These are phyloP conservation scores for Gymnodraco acuticeps DNA, from an alignment of 2,797 vertebrate species.

Conservation along the genomic window DNA sequence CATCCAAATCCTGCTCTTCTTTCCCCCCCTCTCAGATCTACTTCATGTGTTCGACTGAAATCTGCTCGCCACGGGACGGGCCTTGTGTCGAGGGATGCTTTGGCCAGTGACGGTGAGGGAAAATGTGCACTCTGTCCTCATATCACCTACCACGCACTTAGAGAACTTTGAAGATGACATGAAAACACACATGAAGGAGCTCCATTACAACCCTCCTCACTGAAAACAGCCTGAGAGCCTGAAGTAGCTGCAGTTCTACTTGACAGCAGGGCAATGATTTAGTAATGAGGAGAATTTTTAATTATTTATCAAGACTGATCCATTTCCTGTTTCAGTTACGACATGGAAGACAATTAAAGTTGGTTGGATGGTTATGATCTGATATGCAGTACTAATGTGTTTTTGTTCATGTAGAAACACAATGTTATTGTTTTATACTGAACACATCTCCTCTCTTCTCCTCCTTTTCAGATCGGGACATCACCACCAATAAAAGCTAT, in stretches of 20 bases:
- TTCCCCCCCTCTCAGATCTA: slow-evolving; percentile 77
- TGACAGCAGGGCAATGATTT: slow-evolving; percentile 74
- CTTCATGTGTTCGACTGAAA: slow-evolving; percentile 88
- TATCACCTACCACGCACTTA: slow-evolving; percentile 27
- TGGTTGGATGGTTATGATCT: slow-evolving; percentile 22
- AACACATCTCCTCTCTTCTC: background rate
- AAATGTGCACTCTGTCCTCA: slow-evolving; percentile 10
- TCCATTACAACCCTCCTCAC: slow-evolving; percentile 18
- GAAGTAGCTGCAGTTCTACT: slow-evolving; percentile 41
- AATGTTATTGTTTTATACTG: slow-evolving; percentile 4
- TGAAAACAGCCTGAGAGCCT: slow-evolving; percentile 39
- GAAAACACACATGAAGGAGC: slow-evolving; percentile 36
- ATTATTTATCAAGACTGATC: slow-evolving; percentile 74
- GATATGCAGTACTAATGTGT: slow-evolving; percentile 26
- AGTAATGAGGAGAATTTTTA: slow-evolving; percentile 68
- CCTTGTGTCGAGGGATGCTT: slow-evolving; percentile 87
- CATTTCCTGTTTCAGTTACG: slow-evolving; percentile 69
- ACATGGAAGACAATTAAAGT: slow-evolving; percentile 39
- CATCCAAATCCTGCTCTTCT: slow-evolving; percentile 24
- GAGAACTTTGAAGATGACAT: slow-evolving; percentile 23
- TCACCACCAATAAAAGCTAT: slow-evolving; percentile 74
- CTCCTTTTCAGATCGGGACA: slow-evolving; percentile 39
- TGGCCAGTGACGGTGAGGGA: slow-evolving; percentile 66
- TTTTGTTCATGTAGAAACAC: background rate
- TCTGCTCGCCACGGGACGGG: slow-evolving; percentile 81